A percentile compares a stretch with the other conserved stretches of the same genome.
Evolutionary conservation across 2,113 vertebrate species (phyloP).

Genomic region (Alces alces): DNA sequence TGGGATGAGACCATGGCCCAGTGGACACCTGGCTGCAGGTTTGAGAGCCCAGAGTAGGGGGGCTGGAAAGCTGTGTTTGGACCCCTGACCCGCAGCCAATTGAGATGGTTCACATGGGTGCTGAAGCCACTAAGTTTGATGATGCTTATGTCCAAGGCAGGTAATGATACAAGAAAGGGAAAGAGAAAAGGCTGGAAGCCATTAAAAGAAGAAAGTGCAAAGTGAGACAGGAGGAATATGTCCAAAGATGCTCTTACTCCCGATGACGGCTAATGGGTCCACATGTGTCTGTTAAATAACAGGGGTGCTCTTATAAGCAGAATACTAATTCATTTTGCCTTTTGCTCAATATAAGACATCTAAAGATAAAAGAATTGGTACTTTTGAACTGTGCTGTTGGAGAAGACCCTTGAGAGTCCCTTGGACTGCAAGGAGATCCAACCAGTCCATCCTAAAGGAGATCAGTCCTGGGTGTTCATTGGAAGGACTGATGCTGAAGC

Average conservation of each 20-base stretch:
- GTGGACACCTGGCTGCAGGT: accelerated
- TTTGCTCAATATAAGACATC: not conserved
- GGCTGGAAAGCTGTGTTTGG: not conserved
- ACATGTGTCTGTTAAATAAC: not conserved
- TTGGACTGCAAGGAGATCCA: no score
- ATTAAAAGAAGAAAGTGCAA: not conserved
- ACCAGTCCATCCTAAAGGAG: no score
- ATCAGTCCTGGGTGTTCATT: no score
- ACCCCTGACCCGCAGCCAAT: not conserved
- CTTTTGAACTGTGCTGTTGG: no score
- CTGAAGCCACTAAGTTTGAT: not conserved
- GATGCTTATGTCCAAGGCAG: no score
- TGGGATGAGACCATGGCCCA: not conserved
- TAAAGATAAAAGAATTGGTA: not conserved
- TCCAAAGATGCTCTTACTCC: not conserved
- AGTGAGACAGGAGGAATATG: not conserved
- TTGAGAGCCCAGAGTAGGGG: not conserved
- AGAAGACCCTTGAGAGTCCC: no score
- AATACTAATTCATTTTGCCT: not conserved
- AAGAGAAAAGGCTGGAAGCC: not conserved
- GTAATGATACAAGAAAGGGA: not conserved
- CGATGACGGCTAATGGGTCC: not conserved
- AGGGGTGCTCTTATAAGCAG: not conserved
- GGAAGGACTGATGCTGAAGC: no score
- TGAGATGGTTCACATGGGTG: not conserved